Evolutionary conservation across 2,888 invertebrate genomes (phyloP).

Genomic region (Microctonus brassicae): DNA sequence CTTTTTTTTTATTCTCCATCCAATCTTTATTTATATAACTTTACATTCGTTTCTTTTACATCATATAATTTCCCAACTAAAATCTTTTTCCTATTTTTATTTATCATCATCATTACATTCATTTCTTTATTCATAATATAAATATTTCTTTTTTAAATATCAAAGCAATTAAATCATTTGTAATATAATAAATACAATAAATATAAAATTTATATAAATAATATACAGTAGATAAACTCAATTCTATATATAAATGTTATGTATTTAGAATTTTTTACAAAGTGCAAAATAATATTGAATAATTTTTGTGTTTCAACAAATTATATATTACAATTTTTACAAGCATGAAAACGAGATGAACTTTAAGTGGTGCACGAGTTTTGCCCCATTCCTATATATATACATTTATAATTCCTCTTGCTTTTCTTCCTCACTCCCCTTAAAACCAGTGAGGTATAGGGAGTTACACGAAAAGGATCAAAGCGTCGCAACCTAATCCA

Average conservation of each 20-base stretch:
- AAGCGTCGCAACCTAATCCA: slow-evolving; percentile 33
- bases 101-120: background rate
- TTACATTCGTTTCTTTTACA: background rate
- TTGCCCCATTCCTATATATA: no score
- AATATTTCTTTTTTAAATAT: background rate
- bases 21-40: background rate
- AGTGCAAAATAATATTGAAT: background rate
- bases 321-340: slow-evolving; percentile 4
- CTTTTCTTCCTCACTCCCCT: background rate
- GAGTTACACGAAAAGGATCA: slow-evolving; percentile 29
- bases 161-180: background rate
- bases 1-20: slow-evolving; percentile 13
- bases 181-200: no score
- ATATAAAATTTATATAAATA: no score
- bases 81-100: no score
- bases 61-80: background rate
- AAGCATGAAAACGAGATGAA: slow-evolving; percentile 20
- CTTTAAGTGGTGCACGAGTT: background rate
- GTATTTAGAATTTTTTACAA: background rate
- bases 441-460: background rate
- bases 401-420: no score
- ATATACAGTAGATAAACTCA: no score
- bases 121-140: no score
- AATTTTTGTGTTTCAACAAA: slow-evolving; percentile 11
- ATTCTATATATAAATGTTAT: no score